Percentiles rank a stretch among this genome's conserved stretches.
phyloP scores from a whole-genome alignment of 1,140 invertebrate species.

The Drosophila trapezifrons region DNA sequence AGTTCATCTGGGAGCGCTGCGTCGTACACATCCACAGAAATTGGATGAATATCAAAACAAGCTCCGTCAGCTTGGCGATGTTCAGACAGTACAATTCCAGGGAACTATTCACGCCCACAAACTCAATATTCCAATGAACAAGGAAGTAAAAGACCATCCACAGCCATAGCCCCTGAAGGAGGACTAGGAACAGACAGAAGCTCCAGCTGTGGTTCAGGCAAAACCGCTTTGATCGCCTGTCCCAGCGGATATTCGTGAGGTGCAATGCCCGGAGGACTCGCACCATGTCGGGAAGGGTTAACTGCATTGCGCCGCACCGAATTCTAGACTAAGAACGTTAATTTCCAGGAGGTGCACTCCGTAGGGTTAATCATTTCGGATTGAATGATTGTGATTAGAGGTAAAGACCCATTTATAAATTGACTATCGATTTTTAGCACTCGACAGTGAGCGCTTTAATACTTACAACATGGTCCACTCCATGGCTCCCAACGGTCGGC shows the following conservation, averaged over 20 bases:
- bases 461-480: conserved; percentile 1
- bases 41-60: neutral
- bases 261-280: neutral
- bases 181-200: neutral
- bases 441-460: neutral
- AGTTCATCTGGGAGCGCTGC: too few species aligned
- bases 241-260: neutral
- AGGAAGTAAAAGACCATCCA: neutral
- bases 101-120: too few species aligned
- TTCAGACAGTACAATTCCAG: neutral
- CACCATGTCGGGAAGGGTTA: neutral
- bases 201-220: neutral
- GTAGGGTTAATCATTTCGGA: neutral
- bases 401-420: neutral
- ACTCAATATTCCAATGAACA: neutral
- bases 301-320: neutral
- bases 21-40: too few species aligned
- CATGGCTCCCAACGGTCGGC: neutral
- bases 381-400: neutral
- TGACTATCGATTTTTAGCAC: neutral
- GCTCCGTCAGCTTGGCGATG: neutral
- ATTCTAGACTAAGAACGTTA: neutral
- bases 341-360: neutral
- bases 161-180: neutral
- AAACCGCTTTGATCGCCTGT: neutral